Conservation (phyloP, 2,888 invertebrate species). For the Lepidochitona cinerea region DNA sequence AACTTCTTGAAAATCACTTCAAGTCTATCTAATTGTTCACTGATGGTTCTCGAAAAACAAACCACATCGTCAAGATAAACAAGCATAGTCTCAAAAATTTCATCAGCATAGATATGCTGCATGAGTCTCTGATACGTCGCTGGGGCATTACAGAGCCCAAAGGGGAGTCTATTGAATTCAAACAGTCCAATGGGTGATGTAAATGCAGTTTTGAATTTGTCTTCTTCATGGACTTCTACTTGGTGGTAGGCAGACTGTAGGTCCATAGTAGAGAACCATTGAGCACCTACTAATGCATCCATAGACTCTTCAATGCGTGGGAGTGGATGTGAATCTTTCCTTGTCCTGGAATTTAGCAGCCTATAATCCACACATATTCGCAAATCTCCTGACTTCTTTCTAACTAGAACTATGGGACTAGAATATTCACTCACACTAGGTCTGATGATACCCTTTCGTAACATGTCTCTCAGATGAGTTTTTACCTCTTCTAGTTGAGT, state of each 20-base stretch:
- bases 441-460: slow-evolving; percentile 28
- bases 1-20: slow-evolving; percentile 1
- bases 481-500: slow-evolving; percentile 25
- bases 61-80: slow-evolving; percentile 10
- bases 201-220: slow-evolving; percentile 19
- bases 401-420: slow-evolving; percentile 29
- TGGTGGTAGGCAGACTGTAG: slow-evolving; percentile 19
- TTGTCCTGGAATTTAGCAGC: slow-evolving; percentile 25
- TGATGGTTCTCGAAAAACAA: background rate
- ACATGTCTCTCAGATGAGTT: slow-evolving; percentile 22
- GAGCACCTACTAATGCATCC: slow-evolving; percentile 17
- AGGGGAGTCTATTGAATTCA: too few relatives aligned
- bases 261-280: slow-evolving; percentile 19
- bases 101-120: slow-evolving; percentile 6
- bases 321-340: slow-evolving; percentile 28
- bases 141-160: slow-evolving; percentile 13
- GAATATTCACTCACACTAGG: slow-evolving; percentile 30
- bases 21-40: background rate
- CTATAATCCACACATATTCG: slow-evolving; percentile 32
- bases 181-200: slow-evolving; percentile 11
- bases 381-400: slow-evolving; percentile 26
- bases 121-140: slow-evolving; percentile 12
- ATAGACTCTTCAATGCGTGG: slow-evolving; percentile 32
- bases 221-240: slow-evolving; percentile 10
- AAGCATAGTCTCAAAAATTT: too few relatives aligned